These are phyloP conservation scores for Capitulum mitella DNA, from an alignment of 2,888 invertebrate species.

Conservation along the genomic window DNA sequence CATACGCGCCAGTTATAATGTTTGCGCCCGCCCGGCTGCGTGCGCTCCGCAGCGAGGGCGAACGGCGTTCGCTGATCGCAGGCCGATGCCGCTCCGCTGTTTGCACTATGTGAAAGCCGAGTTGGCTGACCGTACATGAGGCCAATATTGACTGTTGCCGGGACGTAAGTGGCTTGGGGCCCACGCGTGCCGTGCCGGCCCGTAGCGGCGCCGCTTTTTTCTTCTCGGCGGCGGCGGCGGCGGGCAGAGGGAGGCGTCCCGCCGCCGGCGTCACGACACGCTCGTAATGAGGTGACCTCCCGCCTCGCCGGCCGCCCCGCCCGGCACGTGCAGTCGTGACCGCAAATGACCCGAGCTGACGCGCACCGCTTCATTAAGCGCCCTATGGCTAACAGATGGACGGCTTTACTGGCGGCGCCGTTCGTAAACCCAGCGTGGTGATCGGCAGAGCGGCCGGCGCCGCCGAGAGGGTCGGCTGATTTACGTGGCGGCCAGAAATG, in stretches of 20 bases:
- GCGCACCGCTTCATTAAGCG: slow-evolving; percentile 1
- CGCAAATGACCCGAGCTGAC: neutral
- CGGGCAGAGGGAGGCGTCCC: neutral
- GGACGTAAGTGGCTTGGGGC: neutral
- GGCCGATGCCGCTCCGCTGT: neutral
- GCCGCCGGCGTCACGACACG: neutral
- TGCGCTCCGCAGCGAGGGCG: too few relatives aligned
- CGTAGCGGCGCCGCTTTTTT: neutral
- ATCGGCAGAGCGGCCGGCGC: slow-evolving; percentile 49
- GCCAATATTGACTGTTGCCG: neutral
- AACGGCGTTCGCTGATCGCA: too few relatives aligned
- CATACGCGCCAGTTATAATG: too few relatives aligned
- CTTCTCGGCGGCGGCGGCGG: neutral
- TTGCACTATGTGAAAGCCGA: neutral
- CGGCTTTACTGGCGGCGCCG: slow-evolving; percentile 61
- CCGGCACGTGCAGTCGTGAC: slow-evolving; percentile 23
- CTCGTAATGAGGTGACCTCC: neutral
- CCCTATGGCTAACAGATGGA: neutral
- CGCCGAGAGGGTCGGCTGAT: slow-evolving; percentile 49
- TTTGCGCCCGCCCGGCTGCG: too few relatives aligned
- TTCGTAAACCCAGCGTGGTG: slow-evolving; percentile 41
- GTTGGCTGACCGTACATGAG: neutral
- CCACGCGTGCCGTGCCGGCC: neutral
- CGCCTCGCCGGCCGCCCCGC: neutral
- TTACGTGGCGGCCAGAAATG: slow-evolving; percentile 51